Percentiles rank a stretch among this genome's conserved stretches.
phyloP scores from a whole-genome alignment of 2,797 vertebrate genomes.

The Austrolebias charrua region DNA sequence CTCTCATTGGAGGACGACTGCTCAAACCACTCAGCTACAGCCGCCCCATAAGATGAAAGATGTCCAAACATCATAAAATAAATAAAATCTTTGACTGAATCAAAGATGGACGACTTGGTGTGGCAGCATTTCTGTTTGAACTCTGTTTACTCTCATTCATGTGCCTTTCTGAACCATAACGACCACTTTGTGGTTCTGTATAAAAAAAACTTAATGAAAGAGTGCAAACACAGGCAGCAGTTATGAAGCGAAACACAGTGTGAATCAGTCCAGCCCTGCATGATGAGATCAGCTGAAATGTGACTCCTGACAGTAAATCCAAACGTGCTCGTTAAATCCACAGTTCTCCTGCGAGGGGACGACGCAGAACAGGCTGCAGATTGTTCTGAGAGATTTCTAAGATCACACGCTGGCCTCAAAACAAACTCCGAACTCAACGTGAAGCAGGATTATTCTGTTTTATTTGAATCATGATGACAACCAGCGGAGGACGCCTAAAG shows the following conservation, averaged over 20 bases:
- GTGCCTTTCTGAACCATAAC: not conserved
- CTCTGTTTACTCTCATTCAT: not conserved
- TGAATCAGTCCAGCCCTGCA: not conserved
- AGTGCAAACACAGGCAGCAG: no score
- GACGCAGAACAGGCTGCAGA: not conserved
- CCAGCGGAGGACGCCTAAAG: no score
- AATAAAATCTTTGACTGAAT: not conserved
- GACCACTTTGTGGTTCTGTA: not conserved
- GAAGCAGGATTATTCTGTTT: no score
- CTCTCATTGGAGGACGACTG: no score
- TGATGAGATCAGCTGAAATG: conserved; percentile 1
- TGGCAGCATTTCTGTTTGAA: not conserved
- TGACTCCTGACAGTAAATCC: not conserved
- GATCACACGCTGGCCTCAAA: no score
- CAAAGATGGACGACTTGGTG: not conserved
- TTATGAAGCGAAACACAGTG: not conserved
- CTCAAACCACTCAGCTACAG: no score
- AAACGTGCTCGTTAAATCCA: not conserved
- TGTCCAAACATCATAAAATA: not conserved
- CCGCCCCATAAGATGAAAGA: no score
- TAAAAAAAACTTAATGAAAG: not conserved
- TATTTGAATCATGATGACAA: no score
- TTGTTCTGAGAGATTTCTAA: not conserved
- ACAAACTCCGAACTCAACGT: no score
- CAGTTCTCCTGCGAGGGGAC: not conserved